Percentiles rank a stretch among this genome's conserved stretches.
These are phyloP conservation scores for Sprattus sprattus DNA, from an alignment of 2,113 vertebrate species.

Conservation along the genomic window DNA sequence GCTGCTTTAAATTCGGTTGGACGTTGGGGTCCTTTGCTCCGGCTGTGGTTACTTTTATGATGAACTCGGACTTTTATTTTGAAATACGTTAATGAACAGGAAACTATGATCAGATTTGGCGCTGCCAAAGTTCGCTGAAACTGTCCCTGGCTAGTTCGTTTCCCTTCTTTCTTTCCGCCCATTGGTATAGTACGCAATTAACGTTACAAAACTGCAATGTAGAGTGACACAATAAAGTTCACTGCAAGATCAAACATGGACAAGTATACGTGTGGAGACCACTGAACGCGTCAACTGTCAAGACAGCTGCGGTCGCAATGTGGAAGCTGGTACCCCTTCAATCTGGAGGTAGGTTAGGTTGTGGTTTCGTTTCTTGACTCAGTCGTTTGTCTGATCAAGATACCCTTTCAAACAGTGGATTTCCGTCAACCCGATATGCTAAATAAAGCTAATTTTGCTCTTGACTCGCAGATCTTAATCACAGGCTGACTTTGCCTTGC, in stretches of 20 bases:
- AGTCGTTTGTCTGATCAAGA: not conserved
- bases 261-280: not conserved
- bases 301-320: conserved; percentile 51
- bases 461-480: not conserved
- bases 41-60: no score
- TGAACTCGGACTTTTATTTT: conserved; percentile 48
- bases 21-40: no score
- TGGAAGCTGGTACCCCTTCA: conserved; percentile 66
- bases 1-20: no score
- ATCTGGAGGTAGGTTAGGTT: conserved; percentile 56
- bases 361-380: not conserved
- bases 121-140: not conserved
- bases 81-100: conserved; percentile 20
- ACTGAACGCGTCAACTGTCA: not conserved
- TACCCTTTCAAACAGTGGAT: not conserved
- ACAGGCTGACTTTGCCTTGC: not conserved
- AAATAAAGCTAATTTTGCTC: not conserved
- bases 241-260: not conserved
- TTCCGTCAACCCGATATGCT: not conserved
- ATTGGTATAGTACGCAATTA: not conserved
- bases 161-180: not conserved
- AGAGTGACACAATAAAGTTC: not conserved
- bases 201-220: not conserved
- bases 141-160: not conserved
- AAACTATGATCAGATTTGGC: conserved; percentile 27